Evolutionary conservation across 2,113 vertebrate species (phyloP), one percentile per base, ranked within the genome.

Genomic region (Microtus montanus): DNA sequence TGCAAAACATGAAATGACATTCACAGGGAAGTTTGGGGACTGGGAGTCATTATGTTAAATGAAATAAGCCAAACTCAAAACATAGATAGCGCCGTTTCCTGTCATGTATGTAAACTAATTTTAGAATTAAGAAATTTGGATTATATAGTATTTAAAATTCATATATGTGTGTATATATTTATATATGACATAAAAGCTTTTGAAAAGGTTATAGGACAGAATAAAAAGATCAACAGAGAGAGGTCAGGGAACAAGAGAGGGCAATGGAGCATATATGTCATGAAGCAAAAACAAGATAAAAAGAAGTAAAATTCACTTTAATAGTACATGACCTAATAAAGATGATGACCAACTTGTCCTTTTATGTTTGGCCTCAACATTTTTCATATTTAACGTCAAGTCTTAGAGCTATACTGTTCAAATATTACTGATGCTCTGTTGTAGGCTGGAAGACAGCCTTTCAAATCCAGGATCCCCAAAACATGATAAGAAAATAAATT

Each of bases 291-390:
- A 64, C 3, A n/a, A 52, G 44, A 70, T 44, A 0, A 52, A 52
- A 70, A 68, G 66, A 44, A 19, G 19, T 96, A 98, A 98, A 97
- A 96, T 96, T 92, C 89, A 97, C 93, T 95, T 95, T 88, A 82
- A 84, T 91, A 95, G 89, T 22, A 85, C 84, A 28, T 41, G 79
- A 9, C 49, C 52, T 97, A 94, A 96, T 84, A 94, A 95, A 52
- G 33, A 86, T 63, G 63, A 28, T 92, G 93, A 84, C 12, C 97
- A 70, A 90, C 91, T 82, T 97, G n/a, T n/a, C 94, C 97, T 63
- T 88, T 83, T 54, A 70, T 78, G 35, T 84, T 89, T 96, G 84
- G 33, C 5, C 96, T 96, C 92, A 92, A 28, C 35, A 35, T 97
- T 79, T 13, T 0, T 96, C 92, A 77, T 70, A 15, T 96, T 97